Evolutionary conservation across 2,888 invertebrate genomes (phyloP), one percentile per base, ranked within the genome.

Genomic region (Drosophila antonietae): DNA sequence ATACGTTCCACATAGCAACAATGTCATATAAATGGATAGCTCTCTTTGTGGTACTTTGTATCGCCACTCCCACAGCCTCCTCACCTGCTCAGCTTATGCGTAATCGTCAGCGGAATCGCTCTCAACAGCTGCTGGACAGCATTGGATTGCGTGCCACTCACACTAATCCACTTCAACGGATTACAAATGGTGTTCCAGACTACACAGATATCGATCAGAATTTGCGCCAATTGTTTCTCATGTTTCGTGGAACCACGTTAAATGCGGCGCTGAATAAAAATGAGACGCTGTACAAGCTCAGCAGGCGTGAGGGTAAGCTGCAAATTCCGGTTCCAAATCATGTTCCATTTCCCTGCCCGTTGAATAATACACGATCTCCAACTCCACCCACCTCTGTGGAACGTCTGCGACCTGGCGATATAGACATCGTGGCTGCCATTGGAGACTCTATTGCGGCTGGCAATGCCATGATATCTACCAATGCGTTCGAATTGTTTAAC

Each of bases 371-470:
- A 1, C 89, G 93, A 0, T 93, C 92, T 0, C 35, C 28, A 0
- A 74, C 35, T 4, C 75, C 92, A 12, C 95, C 95, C 0, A 91
- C 88, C 8, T 94, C 93, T 28, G 94, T 95, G n/a, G 93, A 95
- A 84, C 86, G 92, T 55, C 79, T 95, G 52, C 92, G 94, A 12
- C 89, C 90, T n/a, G 95, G 95, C 6, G 95, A 95, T 82, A 94
- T 95, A 39, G 94, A 95, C 76, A 91, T 95, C 0, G 91, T 95
- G 37, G 95, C 92, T 0, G 94, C 94, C 1, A 91, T 95, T 58
- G 95, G 95, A 0, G 95, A 95, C 85, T 95, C 95, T 1, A 81
- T 95, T 5, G 94, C 94, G 0, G 94, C 94, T 1, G 95, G 94
- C 15, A 93, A 93, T 65, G 95, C 94, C 9, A 91, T 93, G 1